Evolutionary conservation across 1,140 invertebrate genomes (phyloP), one percentile per base, ranked within the genome.

Genomic region (Eumeta japonica): DNA sequence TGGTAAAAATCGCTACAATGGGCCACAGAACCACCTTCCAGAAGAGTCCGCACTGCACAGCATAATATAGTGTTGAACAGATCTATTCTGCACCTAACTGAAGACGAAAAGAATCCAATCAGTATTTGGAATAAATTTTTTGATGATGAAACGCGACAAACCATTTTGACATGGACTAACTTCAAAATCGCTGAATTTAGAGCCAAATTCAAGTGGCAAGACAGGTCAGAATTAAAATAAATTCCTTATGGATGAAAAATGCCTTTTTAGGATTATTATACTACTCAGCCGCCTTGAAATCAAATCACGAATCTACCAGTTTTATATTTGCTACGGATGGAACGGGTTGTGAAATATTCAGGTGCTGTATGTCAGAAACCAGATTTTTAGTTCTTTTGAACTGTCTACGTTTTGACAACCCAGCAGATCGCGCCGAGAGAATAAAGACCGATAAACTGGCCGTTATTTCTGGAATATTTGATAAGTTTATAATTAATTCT

Each of bases 291-390:
- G n/a, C n/a, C n/a, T n/a, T n/a, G n/a, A n/a, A n/a, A n/a, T n/a
- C n/a, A n/a, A n/a, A n/a, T n/a, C n/a, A n/a, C n/a, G n/a, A n/a
- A n/a, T n/a, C n/a, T n/a, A n/a, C n/a, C n/a, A n/a, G n/a, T n/a
- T n/a, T n/a, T n/a, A n/a, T 45, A 14, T 43, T 50, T 43, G 44
- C 42, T 16, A 45, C 45, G 14, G 31, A 45, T 42, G 48, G 38
- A n/a, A 48, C 45, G 13, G 41, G 45, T 2, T 35, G 29, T n/a
- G 43, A 46, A 29, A 40, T 36, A 2, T 48, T 48, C 37, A 30
- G 43, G 18, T 41, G 37, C 16, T 37, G 40, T 3, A 47, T 48
- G 44, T 41, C 37, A 1, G 27, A 20, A 19, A 35, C 35, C 10
- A 29, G 45, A 33, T 37, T 49, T 18, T 11, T 12, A 5, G 28